Conservation (phyloP, 2,888 invertebrate genomes). For the Synanthedon formicaeformis region DNA sequence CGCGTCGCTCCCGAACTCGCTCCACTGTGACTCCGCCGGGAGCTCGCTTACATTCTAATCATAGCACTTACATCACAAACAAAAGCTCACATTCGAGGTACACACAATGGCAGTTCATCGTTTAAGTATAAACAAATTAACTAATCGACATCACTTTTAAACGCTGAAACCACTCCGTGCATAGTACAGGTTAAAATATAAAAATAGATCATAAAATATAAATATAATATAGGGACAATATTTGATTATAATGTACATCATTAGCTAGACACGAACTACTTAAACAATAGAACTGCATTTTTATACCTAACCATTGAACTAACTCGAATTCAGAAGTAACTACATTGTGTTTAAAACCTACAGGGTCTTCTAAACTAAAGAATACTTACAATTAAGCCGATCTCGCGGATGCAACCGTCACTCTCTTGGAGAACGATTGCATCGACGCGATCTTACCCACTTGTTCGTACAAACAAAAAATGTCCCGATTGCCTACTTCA, state of each 20-base stretch:
- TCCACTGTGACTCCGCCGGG: constrained; percentile 43
- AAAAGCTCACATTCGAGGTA: constrained; percentile 50
- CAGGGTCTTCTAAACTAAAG: constrained; percentile 29
- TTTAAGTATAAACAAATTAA: neutral
- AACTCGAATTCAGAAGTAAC: constrained; percentile 67
- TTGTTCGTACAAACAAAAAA: too few species aligned
- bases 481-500: too few species aligned
- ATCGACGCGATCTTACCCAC: constrained; percentile 20
- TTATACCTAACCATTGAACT: constrained; percentile 40
- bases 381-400: constrained; percentile 60
- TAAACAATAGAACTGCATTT: constrained; percentile 40
- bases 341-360: constrained; percentile 51
- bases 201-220: neutral
- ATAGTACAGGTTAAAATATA: neutral
- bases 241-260: neutral
- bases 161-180: neutral
- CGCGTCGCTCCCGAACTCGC: constrained; percentile 20
- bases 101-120: constrained; percentile 43
- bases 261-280: neutral
- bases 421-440: constrained; percentile 15
- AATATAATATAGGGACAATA: neutral
- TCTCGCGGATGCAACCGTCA: constrained; percentile 36
- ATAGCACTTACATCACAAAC: constrained; percentile 50
- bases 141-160: neutral
- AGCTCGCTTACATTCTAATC: constrained; percentile 13